Evolutionary conservation across 2,797 vertebrate genomes (phyloP), one percentile per base, ranked within the genome.

Genomic region (Halcyon badia): DNA sequence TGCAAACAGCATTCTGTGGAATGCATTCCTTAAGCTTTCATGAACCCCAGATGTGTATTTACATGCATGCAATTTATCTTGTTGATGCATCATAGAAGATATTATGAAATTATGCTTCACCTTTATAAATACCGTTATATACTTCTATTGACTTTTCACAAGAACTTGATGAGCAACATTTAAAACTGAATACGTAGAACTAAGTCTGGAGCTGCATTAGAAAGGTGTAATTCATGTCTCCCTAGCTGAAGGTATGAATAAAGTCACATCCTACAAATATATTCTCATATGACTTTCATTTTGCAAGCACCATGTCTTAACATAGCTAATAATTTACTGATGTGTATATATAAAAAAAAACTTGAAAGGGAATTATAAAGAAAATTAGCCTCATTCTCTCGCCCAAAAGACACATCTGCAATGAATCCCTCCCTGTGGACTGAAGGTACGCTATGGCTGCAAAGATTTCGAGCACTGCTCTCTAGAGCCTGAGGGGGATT

Each of bases 401-500:
- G 79, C 52, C 44, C 57, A 48, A 95, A 97, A 71, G 11, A 89
- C 64, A 39, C 18, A 28, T 51, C 87, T 94, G 51, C 69, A 94
- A 52, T 62, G 35, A 71, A 64, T 86, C 44, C 13, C 26, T 91
- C 81, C 35, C 69, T 11, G 35, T 68, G 54, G 76, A 57, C 48
- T 70, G 41, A 79, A 80, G 64, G 54, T 62, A 78, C 13, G 6
- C 84, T 65, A 9, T 11, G 68, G 49, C 61, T 94, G 75, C 37
- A 61, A 94, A 80, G 52, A 89, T 85, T 93, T 82, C 82, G 52
- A 89, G 33, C 49, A 2, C 28, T 52, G 26, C 20, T 96, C 48
- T 91, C 75, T 56, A 35, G 56, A 87, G 80, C 76, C 84, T 94
- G 77, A 96, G 94, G 85, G 44, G 56, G 37, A 94, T 86, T 93